Conservation (phyloP, 1,140 invertebrate species). For the Cherax destructor region DNA sequence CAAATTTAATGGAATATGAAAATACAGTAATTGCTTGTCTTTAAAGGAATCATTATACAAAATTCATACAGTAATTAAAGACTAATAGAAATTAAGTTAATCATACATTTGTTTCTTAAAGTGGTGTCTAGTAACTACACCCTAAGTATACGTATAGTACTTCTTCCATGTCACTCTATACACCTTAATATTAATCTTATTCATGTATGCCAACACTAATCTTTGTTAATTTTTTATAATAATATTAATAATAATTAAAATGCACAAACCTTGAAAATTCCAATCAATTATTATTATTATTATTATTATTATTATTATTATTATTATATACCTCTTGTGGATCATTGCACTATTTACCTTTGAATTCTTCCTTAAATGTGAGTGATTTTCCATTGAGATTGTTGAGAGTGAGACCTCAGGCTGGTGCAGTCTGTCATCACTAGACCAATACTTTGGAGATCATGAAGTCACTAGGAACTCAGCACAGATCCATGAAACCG, state of each 20-base stretch:
- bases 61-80: too few relatives aligned
- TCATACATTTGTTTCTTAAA: too few relatives aligned
- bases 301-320: too few relatives aligned
- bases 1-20: too few relatives aligned
- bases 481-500: neutral
- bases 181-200: too few relatives aligned
- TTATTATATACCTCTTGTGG: too few relatives aligned
- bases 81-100: too few relatives aligned
- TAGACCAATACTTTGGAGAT: neutral
- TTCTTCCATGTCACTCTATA: too few relatives aligned
- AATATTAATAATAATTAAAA: neutral
- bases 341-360: neutral
- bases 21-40: too few relatives aligned
- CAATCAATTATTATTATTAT: neutral
- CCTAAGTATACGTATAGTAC: too few relatives aligned
- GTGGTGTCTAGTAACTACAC: too few relatives aligned
- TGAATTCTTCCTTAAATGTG: constrained; percentile 25
- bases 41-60: too few relatives aligned
- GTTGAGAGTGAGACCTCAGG: constrained; percentile 18
- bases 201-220: neutral
- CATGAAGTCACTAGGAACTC: constrained; percentile 34
- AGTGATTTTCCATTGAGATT: constrained; percentile 27
- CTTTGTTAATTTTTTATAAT: neutral
- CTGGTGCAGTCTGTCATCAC: neutral
- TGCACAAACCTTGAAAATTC: neutral